These are phyloP conservation scores for Tetraodon nigroviridis DNA, from an alignment of 2,113 vertebrate genomes.

Conservation along the genomic window DNA sequence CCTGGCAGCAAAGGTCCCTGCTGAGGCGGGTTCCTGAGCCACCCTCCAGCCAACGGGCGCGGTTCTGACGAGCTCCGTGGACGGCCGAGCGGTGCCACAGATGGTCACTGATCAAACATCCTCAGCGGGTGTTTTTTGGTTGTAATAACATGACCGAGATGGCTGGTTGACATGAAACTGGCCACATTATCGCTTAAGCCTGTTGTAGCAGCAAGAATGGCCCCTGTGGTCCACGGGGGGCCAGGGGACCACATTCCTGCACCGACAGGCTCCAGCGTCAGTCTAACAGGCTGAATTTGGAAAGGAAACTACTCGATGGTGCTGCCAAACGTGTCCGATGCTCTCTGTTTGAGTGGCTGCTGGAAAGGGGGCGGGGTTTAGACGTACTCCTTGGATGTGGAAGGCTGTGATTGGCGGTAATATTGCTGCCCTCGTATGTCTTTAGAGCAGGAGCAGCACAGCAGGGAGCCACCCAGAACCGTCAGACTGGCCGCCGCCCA, in stretches of 20 bases:
- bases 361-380: slow-evolving; percentile 68
- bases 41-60: too few relatives aligned
- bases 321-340: slow-evolving; percentile 60
- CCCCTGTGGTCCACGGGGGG: not conserved
- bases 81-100: too few relatives aligned
- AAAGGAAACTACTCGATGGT: slow-evolving; percentile 1
- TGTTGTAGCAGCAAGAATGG: too few relatives aligned
- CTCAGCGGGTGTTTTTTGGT: too few relatives aligned
- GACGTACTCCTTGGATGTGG: slow-evolving; percentile 90
- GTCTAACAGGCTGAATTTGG: slow-evolving; percentile 30
- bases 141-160: too few relatives aligned
- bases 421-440: slow-evolving; percentile 83
- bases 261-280: slow-evolving; percentile 22
- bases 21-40: too few relatives aligned
- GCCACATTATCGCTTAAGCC: too few relatives aligned
- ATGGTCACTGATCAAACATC: too few relatives aligned
- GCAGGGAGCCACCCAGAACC: slow-evolving; percentile 86
- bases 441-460: slow-evolving; percentile 90
- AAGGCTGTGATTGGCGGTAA: slow-evolving; percentile 82
- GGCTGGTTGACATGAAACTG: too few relatives aligned
- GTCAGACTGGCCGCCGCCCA: slow-evolving; percentile 89
- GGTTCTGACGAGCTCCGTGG: not conserved
- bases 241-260: slow-evolving; percentile 4
- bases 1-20: too few relatives aligned
- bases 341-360: slow-evolving; percentile 63